Base-by-base conservation (phyloP, 1,140 invertebrate species). In the Apis cerana region DNA sequence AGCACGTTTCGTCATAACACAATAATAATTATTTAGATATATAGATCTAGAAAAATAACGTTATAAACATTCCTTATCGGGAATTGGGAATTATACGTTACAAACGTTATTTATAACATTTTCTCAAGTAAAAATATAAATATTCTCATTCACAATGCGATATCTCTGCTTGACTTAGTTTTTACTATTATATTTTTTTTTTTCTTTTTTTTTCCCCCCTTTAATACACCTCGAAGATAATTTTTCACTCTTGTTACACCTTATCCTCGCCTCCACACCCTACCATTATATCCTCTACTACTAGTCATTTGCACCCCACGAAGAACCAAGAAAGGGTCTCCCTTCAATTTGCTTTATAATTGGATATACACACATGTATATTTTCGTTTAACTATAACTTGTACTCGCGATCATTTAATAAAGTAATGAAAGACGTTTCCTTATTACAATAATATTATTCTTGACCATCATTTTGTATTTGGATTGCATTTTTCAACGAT, bases 351-450 rank as follows among this genome's bases (percentile, higher is more conserved):
- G 43, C 76, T 10, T 62, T 67, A 84, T 48, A 84, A 48, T 21
- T 59, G 76, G 62, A 81, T 84, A 80, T 87, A 77, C 68, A 76
- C 81, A 56, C 27, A 43, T 56, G 72, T 48, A 75, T 75, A 85
- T 52, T 33, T 33, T 82, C 80, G 65, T 78, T 76, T 83, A 76
- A 74, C 65, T 89, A 89, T 85, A 83, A 89, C 89, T 91, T 91
- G 81, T 91, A 91, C 89, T 92, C 78, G 80, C 87, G 83, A 82
- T 90, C 78, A 82, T 92, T 75, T 87, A 90, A 90, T 92, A 91
- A 91, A 92, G 81, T 93, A 92, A 92, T 93, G 92, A 93, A 93
- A 93, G 92, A 93, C 92, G 85, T 91, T 90, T 92, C 85, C 75
- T 92, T 88, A 87, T 85, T 86, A 90, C 82, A 89, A 89, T 87